Evolutionary conservation across 2,113 vertebrate genomes (phyloP), one percentile per base, ranked within the genome.

Genomic region (Pachyramphus minor): DNA sequence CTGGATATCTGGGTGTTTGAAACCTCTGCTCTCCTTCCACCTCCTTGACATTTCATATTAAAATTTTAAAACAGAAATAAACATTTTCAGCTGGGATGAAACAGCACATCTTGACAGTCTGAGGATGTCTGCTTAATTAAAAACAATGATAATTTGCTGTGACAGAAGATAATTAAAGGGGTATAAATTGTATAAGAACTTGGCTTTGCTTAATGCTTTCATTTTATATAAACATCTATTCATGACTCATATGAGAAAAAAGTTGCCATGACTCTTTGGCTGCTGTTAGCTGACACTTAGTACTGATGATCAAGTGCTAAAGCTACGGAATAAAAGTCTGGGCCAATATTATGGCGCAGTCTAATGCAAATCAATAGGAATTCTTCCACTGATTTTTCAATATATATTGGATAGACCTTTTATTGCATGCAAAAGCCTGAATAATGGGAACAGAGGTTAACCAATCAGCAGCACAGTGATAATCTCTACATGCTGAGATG

Each of bases 141-240:
- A 95, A 91, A 11, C 52, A 90, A 80, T 53, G 83, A 58, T 56
- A 81, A 93, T 64, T 88, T 75, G 11, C 84, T 90, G 67, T 66
- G 93, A 87, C 58, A 87, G 60, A 72, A 80, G 79, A 85, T 75
- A 95, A 95, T 93, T 90, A 89, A 84, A 80, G 52, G 7, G 14
- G 14, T 75, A 71, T 53, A 75, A 78, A 53, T 56, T 71, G 30
- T 79, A 22, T 33, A 83, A 89, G 72, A 77, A 47, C 25, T 44
- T 77, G 50, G 11, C 39, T 83, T 93, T 68, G 37, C 79, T 41
- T 72, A 78, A 74, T 56, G 42, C 11, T 66, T 16, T 64, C 20
- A 18, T 88, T 90, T 58, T 59, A 73, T 66, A 42, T 33, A 92
- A 27, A 69, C 21, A 83, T 35, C 44, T 64, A 47, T 56, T 86